Evolutionary conservation across 2,888 invertebrate genomes (phyloP).

Genomic region (Onchidella celtica): DNA sequence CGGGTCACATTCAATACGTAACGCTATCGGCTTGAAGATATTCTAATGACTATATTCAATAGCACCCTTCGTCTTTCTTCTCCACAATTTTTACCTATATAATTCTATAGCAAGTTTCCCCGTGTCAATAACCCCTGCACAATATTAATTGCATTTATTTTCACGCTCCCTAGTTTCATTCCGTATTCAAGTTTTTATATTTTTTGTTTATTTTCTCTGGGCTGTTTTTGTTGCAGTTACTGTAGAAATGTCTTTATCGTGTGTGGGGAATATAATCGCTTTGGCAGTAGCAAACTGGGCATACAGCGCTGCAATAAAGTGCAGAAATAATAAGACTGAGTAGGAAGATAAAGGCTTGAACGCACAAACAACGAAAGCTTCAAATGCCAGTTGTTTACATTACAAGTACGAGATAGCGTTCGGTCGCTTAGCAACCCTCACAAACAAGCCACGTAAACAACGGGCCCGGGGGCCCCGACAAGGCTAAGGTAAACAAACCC

Average conservation of each 20-base stretch:
- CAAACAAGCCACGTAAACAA: constrained; percentile 51
- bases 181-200: background rate
- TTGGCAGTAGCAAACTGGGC: background rate
- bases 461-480: constrained; percentile 40
- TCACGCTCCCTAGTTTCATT: background rate
- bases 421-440: constrained; percentile 48
- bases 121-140: too few species aligned
- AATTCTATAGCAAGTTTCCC: too few species aligned
- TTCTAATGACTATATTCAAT: too few species aligned
- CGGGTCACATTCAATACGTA: too few species aligned
- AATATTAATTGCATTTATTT: background rate
- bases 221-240: background rate
- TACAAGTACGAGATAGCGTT: constrained; percentile 49
- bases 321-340: constrained; percentile 34
- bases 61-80: too few species aligned
- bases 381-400: constrained; percentile 49
- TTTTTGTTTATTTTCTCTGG: background rate
- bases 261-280: background rate
- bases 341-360: constrained; percentile 36
- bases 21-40: too few species aligned
- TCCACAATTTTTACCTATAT: too few species aligned
- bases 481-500: constrained; percentile 48
- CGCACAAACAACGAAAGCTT: constrained; percentile 44
- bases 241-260: too few species aligned
- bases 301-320: constrained; percentile 18